Conservation (phyloP, 2,113 vertebrate species). For the Crotalus viridis region DNA sequence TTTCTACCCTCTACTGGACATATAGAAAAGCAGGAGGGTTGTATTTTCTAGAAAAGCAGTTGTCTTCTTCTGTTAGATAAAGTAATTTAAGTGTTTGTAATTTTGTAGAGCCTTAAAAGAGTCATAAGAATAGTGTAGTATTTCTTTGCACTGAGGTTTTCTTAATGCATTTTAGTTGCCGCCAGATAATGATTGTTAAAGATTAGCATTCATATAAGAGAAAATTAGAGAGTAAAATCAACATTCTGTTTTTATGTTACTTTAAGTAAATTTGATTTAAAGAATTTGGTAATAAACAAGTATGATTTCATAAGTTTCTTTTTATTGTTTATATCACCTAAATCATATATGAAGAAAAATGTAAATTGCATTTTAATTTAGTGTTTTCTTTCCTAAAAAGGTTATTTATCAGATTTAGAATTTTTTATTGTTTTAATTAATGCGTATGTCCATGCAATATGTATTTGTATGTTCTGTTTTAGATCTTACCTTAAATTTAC, state of each 20-base stretch:
- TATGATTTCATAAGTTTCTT: neutral
- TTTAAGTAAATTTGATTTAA: constrained; percentile 12
- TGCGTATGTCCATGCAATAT: neutral
- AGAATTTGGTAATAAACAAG: constrained; percentile 20
- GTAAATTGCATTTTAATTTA: constrained; percentile 31
- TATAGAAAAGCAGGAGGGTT: constrained; percentile 5
- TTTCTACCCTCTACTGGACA: constrained; percentile 42
- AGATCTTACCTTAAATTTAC: neutral
- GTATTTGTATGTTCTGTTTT: neutral
- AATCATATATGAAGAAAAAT: neutral
- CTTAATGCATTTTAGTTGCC: neutral
- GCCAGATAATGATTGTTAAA: neutral
- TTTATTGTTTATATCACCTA: constrained; percentile 9
- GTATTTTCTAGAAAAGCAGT: neutral
- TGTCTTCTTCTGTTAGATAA: neutral
- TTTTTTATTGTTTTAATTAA: neutral
- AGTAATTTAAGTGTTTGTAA: neutral
- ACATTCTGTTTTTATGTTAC: constrained; percentile 20
- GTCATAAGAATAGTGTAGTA: neutral
- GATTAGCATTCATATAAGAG: neutral
- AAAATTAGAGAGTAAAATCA: neutral
- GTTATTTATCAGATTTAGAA: neutral
- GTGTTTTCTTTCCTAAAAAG: neutral
- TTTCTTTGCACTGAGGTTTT: accelerated
- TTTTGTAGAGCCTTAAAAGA: accelerated